Conservation (phyloP, 2,113 vertebrate species). For the Dipodomys ordii region DNA sequence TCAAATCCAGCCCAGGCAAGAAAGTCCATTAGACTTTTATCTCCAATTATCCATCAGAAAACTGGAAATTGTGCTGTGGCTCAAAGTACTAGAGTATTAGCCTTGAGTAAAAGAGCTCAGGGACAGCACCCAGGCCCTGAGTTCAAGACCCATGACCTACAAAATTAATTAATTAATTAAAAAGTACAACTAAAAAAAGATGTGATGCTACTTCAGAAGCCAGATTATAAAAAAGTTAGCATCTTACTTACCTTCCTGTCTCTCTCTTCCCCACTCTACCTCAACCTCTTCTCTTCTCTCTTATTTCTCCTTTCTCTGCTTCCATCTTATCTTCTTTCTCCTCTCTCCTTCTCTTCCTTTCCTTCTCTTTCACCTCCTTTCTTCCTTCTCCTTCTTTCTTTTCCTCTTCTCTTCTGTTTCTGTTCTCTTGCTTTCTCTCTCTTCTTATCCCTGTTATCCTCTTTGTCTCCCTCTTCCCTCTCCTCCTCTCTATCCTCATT, state of each 20-base stretch:
- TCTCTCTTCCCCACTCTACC: background rate
- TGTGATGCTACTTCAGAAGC: background rate
- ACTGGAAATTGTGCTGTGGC: too few species aligned
- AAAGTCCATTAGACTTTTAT: too few species aligned
- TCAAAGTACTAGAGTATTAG: too few species aligned
- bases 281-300: background rate
- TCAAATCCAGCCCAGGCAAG: too few species aligned
- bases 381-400: too few species aligned
- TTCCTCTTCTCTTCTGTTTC: accelerated
- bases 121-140: too few species aligned
- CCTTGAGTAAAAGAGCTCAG: too few species aligned
- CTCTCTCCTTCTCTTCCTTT: background rate
- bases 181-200: background rate
- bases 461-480: background rate
- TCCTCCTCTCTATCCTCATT: background rate
- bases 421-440: too few species aligned
- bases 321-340: background rate
- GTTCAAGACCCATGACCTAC: too few species aligned
- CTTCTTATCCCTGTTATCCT: too few species aligned
- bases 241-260: background rate
- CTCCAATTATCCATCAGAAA: too few species aligned
- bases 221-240: background rate
- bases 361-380: accelerated
- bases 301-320: background rate
- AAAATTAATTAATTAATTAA: too few species aligned